Evolutionary conservation across 2,888 invertebrate genomes (phyloP).

Genomic region (Tyria jacobaeae): DNA sequence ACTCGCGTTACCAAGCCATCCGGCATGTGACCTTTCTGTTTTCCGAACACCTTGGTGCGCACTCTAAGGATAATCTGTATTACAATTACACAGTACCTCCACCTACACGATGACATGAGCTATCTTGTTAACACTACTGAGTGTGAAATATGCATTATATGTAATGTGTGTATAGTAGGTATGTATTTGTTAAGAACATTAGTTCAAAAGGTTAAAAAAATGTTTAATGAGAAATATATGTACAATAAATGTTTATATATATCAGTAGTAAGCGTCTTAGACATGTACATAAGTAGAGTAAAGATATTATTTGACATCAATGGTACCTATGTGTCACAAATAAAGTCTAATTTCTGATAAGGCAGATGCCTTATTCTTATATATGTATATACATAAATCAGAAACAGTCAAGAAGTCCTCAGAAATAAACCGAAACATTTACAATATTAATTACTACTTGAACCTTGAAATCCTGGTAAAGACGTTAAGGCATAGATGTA

Average conservation of each 20-base stretch:
- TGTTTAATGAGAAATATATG: not conserved
- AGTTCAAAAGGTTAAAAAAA: too few species aligned
- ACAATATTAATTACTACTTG: slow-evolving; percentile 14
- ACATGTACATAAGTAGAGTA: too few species aligned
- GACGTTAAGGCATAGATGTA: slow-evolving; percentile 27
- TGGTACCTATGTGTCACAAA: too few species aligned
- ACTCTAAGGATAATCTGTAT: slow-evolving; percentile 6
- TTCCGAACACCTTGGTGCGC: slow-evolving; percentile 38
- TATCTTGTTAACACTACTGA: not conserved
- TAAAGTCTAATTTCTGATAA: too few species aligned
- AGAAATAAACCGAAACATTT: not conserved
- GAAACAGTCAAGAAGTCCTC: not conserved
- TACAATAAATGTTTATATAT: too few species aligned
- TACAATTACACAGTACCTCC: not conserved
- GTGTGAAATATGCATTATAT: not conserved
- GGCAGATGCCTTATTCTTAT: not conserved
- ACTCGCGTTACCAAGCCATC: slow-evolving; percentile 36
- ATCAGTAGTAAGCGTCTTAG: too few species aligned
- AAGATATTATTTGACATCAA: too few species aligned
- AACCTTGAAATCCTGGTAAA: slow-evolving; percentile 23
- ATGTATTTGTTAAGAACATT: too few species aligned
- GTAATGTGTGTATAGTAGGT: too few species aligned
- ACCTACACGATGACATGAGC: not conserved
- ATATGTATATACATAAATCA: not conserved
- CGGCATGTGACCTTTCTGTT: slow-evolving; percentile 52